Percentiles rank a stretch among this genome's conserved stretches.
These are phyloP conservation scores for Eugnorisma glareosa DNA, from an alignment of 2,888 invertebrate species.

Conservation along the genomic window DNA sequence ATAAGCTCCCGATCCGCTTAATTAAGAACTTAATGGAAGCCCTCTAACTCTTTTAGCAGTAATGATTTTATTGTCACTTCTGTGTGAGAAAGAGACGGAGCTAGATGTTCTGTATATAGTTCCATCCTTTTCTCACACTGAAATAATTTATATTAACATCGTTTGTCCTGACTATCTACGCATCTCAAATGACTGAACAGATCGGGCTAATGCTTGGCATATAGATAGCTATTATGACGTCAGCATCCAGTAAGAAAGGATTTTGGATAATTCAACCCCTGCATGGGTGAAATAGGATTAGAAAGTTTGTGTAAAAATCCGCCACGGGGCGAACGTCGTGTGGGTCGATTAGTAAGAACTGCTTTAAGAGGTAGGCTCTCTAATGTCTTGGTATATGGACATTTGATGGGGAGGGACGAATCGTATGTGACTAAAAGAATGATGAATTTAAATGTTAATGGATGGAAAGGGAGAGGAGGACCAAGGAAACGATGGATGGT, in stretches of 20 bases:
- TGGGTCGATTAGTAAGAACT: neutral
- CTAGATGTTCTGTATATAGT: neutral
- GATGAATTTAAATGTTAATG: no score
- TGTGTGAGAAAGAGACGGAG: neutral
- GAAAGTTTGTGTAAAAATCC: neutral
- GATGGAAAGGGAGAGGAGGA: no score
- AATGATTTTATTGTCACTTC: neutral
- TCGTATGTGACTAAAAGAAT: no score
- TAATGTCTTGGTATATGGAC: no score
- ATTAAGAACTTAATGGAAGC: slow-evolving; percentile 51
- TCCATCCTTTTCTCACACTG: neutral
- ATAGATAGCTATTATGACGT: neutral
- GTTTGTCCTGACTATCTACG: neutral
- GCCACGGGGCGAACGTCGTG: no score
- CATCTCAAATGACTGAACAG: neutral
- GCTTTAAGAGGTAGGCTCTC: no score
- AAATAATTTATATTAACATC: neutral
- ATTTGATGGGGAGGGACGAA: no score
- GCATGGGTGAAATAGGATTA: neutral
- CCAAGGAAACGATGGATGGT: no score
- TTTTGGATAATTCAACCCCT: neutral
- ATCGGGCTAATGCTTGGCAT: neutral
- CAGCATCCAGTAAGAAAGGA: neutral
- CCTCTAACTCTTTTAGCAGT: neutral
- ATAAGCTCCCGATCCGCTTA: slow-evolving; percentile 46